Evolutionary conservation across 2,797 vertebrate genomes (phyloP).

Genomic region (Brotula barbata): DNA sequence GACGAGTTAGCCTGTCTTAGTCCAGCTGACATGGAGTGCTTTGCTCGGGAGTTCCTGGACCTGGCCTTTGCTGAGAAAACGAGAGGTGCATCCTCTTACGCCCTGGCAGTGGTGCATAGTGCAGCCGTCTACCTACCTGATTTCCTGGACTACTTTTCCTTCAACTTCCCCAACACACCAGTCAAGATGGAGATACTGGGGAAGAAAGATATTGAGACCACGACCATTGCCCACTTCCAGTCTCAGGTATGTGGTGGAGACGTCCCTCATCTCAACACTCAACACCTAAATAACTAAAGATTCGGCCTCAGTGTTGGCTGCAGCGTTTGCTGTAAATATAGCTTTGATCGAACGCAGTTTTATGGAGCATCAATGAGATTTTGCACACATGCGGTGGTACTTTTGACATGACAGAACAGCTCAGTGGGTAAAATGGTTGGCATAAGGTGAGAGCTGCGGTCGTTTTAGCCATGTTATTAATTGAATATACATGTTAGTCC

Average conservation of each 20-base stretch:
- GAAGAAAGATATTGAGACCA: constrained; percentile 99
- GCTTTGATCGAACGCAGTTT: too few species aligned
- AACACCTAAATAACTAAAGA: too few species aligned
- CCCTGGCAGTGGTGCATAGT: constrained; percentile 92
- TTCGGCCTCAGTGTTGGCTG: too few species aligned
- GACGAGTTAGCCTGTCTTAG: constrained; percentile 92
- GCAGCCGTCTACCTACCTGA: constrained; percentile 95
- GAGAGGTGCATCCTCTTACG: constrained; percentile 88
- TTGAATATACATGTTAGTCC: too few species aligned
- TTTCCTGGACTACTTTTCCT: constrained; percentile 99
- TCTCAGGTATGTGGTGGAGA: constrained; percentile 94
- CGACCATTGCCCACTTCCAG: constrained; percentile 97
- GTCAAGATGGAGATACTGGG: constrained; percentile 99
- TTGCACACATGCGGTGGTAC: too few species aligned
- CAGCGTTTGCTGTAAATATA: too few species aligned
- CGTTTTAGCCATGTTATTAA: too few species aligned
- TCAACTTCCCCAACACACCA: constrained; percentile 96
- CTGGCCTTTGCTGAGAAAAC: constrained; percentile 91
- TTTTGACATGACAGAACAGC: too few species aligned
- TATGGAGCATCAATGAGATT: too few species aligned
- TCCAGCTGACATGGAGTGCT: constrained; percentile 90
- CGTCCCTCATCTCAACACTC: too few species aligned
- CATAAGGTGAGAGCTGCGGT: too few species aligned
- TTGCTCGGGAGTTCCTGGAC: constrained; percentile 92
- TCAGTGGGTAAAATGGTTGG: too few species aligned